These are phyloP conservation scores for Thalassaphorura encarpata DNA, from an alignment of 1,140 invertebrate genomes.

Conservation along the genomic window DNA sequence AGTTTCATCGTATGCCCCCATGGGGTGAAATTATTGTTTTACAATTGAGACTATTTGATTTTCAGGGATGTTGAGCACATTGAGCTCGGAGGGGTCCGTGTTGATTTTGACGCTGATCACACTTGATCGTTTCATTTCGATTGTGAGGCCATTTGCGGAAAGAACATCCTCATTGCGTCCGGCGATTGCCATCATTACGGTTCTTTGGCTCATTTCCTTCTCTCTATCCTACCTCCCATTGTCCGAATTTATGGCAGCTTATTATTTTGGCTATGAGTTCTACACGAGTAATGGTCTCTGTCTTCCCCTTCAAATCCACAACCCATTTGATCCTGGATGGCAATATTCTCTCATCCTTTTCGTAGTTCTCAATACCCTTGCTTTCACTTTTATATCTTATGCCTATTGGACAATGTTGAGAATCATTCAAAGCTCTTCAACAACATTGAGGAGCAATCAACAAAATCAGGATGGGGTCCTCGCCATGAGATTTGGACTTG, in stretches of 20 bases:
- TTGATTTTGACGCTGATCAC: slow-evolving; percentile 53
- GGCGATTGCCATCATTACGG: slow-evolving; percentile 36
- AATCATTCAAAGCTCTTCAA: slow-evolving; percentile 45
- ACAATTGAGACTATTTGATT: slow-evolving; percentile 2
- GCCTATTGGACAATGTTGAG: slow-evolving; percentile 48
- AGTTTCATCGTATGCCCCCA: too few species aligned
- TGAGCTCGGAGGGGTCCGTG: slow-evolving; percentile 56
- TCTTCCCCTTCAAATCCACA: slow-evolving; percentile 51
- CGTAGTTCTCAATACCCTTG: slow-evolving; percentile 48
- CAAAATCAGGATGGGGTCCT: slow-evolving; percentile 37
- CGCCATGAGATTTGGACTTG: slow-evolving; percentile 8
- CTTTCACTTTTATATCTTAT: slow-evolving; percentile 50
- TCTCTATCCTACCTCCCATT: slow-evolving; percentile 45
- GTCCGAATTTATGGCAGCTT: slow-evolving; percentile 33
- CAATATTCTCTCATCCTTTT: slow-evolving; percentile 51
- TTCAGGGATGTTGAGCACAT: slow-evolving; percentile 53
- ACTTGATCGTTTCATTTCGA: slow-evolving; percentile 46
- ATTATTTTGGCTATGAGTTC: slow-evolving; percentile 46
- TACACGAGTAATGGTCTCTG: slow-evolving; percentile 54
- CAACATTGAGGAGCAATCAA: slow-evolving; percentile 46
- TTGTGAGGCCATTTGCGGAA: slow-evolving; percentile 47
- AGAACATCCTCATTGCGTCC: slow-evolving; percentile 35
- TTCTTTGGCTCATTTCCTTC: slow-evolving; percentile 45
- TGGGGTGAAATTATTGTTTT: too few species aligned
- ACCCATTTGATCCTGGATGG: slow-evolving; percentile 52